Evolutionary conservation across 2,888 invertebrate genomes (phyloP), one percentile per base, ranked within the genome.

Genomic region (Dryomyza anilis): DNA sequence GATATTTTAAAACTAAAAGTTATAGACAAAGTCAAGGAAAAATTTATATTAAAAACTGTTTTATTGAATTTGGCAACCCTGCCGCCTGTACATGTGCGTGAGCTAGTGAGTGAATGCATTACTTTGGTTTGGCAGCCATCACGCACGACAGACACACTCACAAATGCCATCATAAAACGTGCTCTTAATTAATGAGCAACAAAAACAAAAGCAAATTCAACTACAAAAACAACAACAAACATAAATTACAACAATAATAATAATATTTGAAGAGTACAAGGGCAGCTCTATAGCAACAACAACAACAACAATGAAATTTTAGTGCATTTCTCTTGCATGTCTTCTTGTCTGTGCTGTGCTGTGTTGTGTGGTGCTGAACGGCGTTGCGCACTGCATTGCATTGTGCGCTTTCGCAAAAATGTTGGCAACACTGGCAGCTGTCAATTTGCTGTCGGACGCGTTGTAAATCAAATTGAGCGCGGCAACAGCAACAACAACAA

Each of bases 151-250:
- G 48, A 33, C 63, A 64, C 50, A 65, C 65, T 55, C 46, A 21
- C 21, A 33, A 14, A 50, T 23, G 3, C 23, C 39, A 39, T 55
- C 56, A 16, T 59, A 65, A 67, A 68, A 68, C 55, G 67, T 69
- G 68, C 69, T 67, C 67, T 68, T 70, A 70, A 71, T 70, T 70
- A 69, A 70, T 64, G 19, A n/a, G 39, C 14, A 45, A 53, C 5
- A 53, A 23, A 10, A 59, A 59, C 58, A 16, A 58, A 16, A 58
- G 45, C 2, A 57, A n/a, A n/a, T n/a, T n/a, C n/a, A n/a, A n/a
- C n/a, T n/a, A n/a, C n/a, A n/a, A n/a, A n/a, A n/a, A n/a, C n/a
- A n/a, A n/a, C n/a, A n/a, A n/a, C n/a, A n/a, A n/a, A n/a, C 6
- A 29, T 29, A 43, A 43, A 14, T n/a, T n/a, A n/a, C n/a, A n/a